Conservation (phyloP, 2,113 vertebrate species). For the Peucedramus taeniatus region DNA sequence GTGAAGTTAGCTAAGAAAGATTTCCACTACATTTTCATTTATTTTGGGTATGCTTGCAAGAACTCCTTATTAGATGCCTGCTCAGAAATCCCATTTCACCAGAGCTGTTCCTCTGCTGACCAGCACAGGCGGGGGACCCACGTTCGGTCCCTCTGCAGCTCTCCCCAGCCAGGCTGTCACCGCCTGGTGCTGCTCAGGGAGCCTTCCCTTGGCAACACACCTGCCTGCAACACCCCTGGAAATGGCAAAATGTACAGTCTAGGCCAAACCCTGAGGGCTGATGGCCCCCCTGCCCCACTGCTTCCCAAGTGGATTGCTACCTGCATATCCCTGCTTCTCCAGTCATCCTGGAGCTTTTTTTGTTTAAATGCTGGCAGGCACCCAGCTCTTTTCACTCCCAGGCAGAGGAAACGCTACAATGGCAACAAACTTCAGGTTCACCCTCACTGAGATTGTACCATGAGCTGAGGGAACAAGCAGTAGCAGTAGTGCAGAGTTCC, state of each 20-base stretch:
- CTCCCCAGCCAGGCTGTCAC: neutral
- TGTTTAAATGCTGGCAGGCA: neutral
- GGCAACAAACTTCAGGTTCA: neutral
- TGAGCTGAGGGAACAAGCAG: neutral
- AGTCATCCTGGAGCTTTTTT: neutral
- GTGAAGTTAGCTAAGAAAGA: conserved; percentile 33
- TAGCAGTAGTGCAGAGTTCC: neutral
- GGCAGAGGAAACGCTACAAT: neutral
- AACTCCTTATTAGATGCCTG: neutral
- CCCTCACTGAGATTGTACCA: neutral
- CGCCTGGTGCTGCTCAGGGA: accelerated
- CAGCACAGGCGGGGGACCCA: accelerated
- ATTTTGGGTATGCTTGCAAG: neutral
- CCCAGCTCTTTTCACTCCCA: neutral
- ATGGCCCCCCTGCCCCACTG: neutral
- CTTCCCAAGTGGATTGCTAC: neutral
- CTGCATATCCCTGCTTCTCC: neutral
- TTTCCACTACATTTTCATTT: neutral
- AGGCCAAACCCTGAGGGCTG: neutral
- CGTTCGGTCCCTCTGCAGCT: accelerated
- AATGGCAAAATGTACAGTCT: too few relatives aligned
- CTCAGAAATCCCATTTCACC: neutral
- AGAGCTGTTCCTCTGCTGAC: neutral
- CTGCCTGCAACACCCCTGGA: neutral
- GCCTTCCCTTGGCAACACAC: neutral